These are phyloP conservation scores for Cantharis flavilabris DNA, from an alignment of 2,888 invertebrate species.

Conservation along the genomic window DNA sequence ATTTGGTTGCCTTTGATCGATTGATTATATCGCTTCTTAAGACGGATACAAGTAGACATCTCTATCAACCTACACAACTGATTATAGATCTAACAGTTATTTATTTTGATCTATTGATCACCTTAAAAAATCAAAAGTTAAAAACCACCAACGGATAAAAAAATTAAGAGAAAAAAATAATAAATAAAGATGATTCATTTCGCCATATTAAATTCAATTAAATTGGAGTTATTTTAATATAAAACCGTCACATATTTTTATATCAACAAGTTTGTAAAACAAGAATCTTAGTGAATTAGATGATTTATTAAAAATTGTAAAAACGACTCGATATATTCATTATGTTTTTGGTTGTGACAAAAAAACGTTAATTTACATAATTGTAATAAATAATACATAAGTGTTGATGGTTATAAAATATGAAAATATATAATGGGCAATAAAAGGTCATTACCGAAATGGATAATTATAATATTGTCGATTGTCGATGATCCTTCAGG, in stretches of 20 bases:
- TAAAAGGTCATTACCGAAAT: neutral
- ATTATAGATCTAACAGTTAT: constrained; percentile 2
- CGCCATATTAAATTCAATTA: neutral
- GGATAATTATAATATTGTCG: neutral
- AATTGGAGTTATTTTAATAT: neutral
- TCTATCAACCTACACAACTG: constrained; percentile 12
- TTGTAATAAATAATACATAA: neutral
- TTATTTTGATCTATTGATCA: neutral
- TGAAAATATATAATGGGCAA: too few relatives aligned
- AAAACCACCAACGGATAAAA: neutral
- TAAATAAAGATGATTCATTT: neutral
- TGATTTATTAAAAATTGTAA: neutral
- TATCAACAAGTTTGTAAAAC: neutral
- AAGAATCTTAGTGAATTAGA: neutral
- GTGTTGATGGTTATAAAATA: neutral
- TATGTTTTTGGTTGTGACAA: neutral
- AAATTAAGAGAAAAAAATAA: neutral
- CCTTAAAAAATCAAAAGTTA: neutral
- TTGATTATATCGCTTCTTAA: constrained; percentile 12
- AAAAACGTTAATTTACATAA: neutral
- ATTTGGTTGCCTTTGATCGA: constrained; percentile 18
- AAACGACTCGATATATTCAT: neutral
- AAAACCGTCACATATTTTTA: neutral
- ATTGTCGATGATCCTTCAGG: neutral
- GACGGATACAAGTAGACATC: constrained; percentile 22